Base-by-base conservation (phyloP, 2,797 vertebrate genomes). In the Zalophus californianus region DNA sequence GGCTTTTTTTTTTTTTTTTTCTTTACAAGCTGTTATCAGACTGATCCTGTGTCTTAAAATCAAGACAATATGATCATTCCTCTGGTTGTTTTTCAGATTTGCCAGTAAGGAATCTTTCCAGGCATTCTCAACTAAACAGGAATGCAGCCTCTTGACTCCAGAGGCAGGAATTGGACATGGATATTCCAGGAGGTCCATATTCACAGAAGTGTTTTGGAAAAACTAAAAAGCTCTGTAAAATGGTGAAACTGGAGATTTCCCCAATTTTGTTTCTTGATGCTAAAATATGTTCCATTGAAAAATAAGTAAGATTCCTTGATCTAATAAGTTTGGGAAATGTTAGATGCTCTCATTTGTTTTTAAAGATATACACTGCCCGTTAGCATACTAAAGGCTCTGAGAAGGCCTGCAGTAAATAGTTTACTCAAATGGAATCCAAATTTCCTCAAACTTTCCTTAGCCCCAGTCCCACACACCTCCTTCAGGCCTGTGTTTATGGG, bases 221-320 rank as follows among this genome's bases (percentile, higher is more conserved):
- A 96, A 84, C 64, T 48, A 92, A 82, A 95, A 78, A 94, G n/a
- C 44, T 50, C 35, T 90, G 16, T 11, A 52, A 48, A 80, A 58
- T 48, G 62, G 56, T 56, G 15, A 91, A 93, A 77, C 79, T 73
- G 15, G 88, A 95, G 66, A 62, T n/a, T 72, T 75, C 58, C 44
- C n/a, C 64, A 44, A 41, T 77, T 77, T 48, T 79, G 64, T 77
- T 90, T 92, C 75, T 44, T 62, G 75, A 87, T 60, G 48, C 60
- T 50, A 32, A 82, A 84, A 32, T 88, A 48, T 32, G n/a, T 86
- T 79, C 50, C 27, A 6, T 60, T 88, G 60, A 38, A 78, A 93
- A 88, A 80, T 60, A 82, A 92, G 41, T 5, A 23, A 70, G 25
- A 20, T 60, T 60, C n/a, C 79, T 86, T 87, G 56, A 72, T 77